Conservation (phyloP, 2,113 vertebrate species). For the Tor tambroides region DNA sequence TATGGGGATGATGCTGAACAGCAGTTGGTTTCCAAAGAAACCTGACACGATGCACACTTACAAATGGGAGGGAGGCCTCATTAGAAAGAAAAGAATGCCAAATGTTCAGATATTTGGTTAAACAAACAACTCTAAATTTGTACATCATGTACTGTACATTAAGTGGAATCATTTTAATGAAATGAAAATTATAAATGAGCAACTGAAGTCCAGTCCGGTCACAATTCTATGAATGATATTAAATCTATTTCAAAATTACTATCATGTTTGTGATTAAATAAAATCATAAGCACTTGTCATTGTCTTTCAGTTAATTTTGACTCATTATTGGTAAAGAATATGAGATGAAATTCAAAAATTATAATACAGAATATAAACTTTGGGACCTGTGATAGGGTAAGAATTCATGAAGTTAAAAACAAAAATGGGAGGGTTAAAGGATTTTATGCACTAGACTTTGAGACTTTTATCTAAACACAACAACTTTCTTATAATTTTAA, state of each 20-base stretch:
- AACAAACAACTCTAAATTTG: constrained; percentile 3
- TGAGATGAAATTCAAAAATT: too few species aligned
- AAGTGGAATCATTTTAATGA: not conserved
- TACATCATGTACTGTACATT: not conserved
- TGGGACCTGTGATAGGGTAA: too few species aligned
- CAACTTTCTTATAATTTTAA: not conserved
- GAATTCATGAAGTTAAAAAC: not conserved
- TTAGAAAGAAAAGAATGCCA: constrained; percentile 19
- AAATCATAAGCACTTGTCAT: not conserved
- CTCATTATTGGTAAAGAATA: not conserved
- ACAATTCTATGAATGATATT: not conserved
- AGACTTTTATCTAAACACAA: too few species aligned
- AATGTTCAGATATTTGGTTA: not conserved
- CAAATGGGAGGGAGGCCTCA: constrained; percentile 59
- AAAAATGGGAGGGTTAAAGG: not conserved
- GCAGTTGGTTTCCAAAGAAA: constrained; percentile 75
- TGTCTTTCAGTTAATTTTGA: not conserved
- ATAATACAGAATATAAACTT: too few species aligned
- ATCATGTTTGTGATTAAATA: not conserved
- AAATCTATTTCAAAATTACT: too few species aligned
- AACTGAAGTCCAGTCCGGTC: not conserved
- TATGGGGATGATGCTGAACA: constrained; percentile 59
- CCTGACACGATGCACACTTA: constrained; percentile 41
- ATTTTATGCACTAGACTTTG: not conserved
- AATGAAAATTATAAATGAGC: not conserved